A percentile compares a stretch with the other conserved stretches of the same genome.
phyloP scores from a whole-genome alignment of 2,888 invertebrate genomes.

The Papilio gigon region DNA sequence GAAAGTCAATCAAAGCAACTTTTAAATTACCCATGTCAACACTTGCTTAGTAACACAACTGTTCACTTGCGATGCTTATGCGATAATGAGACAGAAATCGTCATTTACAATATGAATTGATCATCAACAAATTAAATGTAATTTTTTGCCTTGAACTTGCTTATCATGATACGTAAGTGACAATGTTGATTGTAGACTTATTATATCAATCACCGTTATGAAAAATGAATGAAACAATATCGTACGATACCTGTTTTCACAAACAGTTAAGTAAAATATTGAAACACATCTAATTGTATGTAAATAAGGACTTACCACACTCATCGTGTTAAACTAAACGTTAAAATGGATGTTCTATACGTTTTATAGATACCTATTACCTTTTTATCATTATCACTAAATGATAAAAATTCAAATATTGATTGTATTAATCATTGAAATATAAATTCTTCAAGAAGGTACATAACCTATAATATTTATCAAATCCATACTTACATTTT shows the following conservation, averaged over 20 bases:
- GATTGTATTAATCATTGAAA: conserved; percentile 33
- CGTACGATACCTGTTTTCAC: background rate
- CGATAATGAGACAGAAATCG: conserved; percentile 22
- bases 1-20: conserved; percentile 58
- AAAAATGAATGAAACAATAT: background rate
- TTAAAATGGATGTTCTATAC: conserved; percentile 18
- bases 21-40: conserved; percentile 61
- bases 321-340: conserved; percentile 32
- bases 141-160: conserved; percentile 42
- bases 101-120: conserved; percentile 25
- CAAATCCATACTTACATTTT: conserved; percentile 44
- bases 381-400: conserved; percentile 38
- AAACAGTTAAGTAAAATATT: background rate
- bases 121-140: conserved; percentile 7
- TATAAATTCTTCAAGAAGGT: conserved; percentile 3
- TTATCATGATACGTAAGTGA: conserved; percentile 38
- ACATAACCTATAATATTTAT: conserved; percentile 35
- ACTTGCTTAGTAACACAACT: conserved; percentile 37
- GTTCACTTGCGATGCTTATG: conserved; percentile 25
- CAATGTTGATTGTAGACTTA: conserved; percentile 1
- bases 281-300: background rate
- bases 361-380: conserved; percentile 27
- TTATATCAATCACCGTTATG: background rate
- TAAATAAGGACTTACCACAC: conserved; percentile 32
- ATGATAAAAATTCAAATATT: conserved; percentile 37